Percentiles rank a stretch among this genome's conserved stretches.
phyloP scores from a whole-genome alignment of 2,113 vertebrate genomes.

The Sclerurus mexicanus region DNA sequence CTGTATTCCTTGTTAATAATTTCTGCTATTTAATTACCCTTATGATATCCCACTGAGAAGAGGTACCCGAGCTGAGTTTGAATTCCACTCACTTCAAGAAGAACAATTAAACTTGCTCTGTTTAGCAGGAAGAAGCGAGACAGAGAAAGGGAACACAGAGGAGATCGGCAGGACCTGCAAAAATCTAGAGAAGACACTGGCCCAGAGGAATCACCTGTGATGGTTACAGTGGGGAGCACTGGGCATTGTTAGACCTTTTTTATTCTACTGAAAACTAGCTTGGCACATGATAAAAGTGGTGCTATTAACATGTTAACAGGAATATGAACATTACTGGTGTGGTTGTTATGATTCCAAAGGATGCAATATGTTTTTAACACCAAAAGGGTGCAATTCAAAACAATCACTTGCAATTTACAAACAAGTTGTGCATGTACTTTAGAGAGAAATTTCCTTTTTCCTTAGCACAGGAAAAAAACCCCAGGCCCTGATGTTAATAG shows the following conservation, averaged over 20 bases:
- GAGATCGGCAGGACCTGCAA: background rate
- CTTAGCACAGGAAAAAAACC: background rate
- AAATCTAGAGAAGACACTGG: background rate
- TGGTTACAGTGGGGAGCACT: too few relatives aligned
- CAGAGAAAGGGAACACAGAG: background rate
- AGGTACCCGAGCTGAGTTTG: background rate
- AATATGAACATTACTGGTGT: background rate
- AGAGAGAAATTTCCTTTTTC: background rate
- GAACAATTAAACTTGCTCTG: background rate
- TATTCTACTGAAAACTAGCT: background rate
- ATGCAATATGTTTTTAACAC: background rate
- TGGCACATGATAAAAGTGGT: background rate
- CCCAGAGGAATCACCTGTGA: background rate
- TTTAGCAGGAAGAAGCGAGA: background rate
- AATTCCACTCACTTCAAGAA: slow-evolving; percentile 44
- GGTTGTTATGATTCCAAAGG: background rate
- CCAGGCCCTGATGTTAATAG: background rate
- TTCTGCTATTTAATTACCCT: background rate
- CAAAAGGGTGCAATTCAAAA: background rate
- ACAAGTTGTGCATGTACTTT: background rate
- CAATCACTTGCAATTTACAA: background rate
- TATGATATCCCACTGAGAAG: background rate
- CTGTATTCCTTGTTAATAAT: background rate
- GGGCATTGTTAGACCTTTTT: background rate
- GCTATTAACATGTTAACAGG: background rate